phyloP scores from a whole-genome alignment of 1,140 invertebrate species.

The Diorhabda elongata region DNA sequence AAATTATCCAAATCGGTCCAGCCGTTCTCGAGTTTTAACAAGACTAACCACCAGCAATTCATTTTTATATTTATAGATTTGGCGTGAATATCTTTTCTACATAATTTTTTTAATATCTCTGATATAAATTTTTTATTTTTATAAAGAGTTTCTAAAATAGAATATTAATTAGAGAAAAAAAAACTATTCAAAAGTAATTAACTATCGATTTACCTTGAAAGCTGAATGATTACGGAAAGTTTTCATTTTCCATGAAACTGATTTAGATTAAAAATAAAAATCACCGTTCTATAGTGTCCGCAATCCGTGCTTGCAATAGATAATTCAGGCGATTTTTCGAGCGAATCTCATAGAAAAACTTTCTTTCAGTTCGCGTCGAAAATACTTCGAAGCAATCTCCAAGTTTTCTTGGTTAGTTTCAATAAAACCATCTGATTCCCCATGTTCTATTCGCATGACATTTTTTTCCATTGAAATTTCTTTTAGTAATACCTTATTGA shows the following conservation, averaged over 20 bases:
- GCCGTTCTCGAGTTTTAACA: too few relatives aligned
- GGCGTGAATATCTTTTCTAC: too few relatives aligned
- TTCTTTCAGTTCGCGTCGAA: conserved; percentile 14
- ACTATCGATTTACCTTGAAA: background rate
- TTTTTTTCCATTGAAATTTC: conserved; percentile 33
- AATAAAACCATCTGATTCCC: conserved; percentile 32
- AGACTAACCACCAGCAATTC: too few relatives aligned
- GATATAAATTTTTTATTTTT: too few relatives aligned
- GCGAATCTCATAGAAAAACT: conserved; percentile 16
- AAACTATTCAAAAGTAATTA: too few relatives aligned
- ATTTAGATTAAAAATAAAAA: conserved; percentile 9
- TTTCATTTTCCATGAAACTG: conserved; percentile 13
- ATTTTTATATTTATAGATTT: too few relatives aligned
- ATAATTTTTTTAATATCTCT: too few relatives aligned
- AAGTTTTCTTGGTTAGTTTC: conserved; percentile 25
- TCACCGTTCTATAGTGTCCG: conserved; percentile 8
- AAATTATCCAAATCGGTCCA: too few relatives aligned
- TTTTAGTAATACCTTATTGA: conserved; percentile 21
- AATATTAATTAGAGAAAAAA: too few relatives aligned
- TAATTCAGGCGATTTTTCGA: conserved; percentile 18
- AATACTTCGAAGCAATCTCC: conserved; percentile 7
- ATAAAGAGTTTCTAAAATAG: too few relatives aligned
- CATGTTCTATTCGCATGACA: conserved; percentile 31
- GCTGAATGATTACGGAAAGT: conserved; percentile 8
- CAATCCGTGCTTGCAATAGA: conserved; percentile 12